Base-by-base conservation (phyloP, 2,888 invertebrate genomes). In the Byasa hedistus region DNA sequence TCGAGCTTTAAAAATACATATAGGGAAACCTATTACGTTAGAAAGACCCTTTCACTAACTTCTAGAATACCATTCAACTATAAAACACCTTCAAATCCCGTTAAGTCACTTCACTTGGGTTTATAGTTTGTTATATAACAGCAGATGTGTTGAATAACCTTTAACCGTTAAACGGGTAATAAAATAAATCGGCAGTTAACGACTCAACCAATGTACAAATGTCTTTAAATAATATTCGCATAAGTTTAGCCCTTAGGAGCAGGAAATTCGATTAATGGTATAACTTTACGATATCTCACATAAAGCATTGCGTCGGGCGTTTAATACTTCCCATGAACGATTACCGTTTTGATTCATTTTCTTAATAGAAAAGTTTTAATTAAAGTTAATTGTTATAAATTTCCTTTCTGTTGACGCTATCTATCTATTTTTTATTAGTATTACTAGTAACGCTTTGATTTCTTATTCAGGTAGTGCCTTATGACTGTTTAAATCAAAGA, bases 191-290 rank as follows among this genome's bases (percentile, higher is more conserved):
- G 23, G 22, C n/a, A 51, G 22, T 61, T 65, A 61, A 65, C 60
- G 65, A 60, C 22, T 48, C 36, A 61, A 57, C 56, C 56, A 51
- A 61, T n/a, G 48, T 23, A 56, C 58, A 55, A 55, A 55, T 27
- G 55, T 44, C 56, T 27, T 21, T 51, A 23, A 56, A 60, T 48
- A 54, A 61, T 51, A 48, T 56, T 48, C 32, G 27, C 51, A 56
- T 65, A 57, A 61, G 55, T 60, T 60, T 48, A 61, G 60, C 54
- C 36, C 48, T 57, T 23, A 22, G 55, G 15, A 55, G 51, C 55
- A 61, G 60, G 60, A 55, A 60, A 65, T 48, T 56, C 56, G 56
- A 65, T 65, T 61, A 51, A 61, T 51, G 56, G 56, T 65, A 56
- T 56, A 65, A 60, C 48, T 61, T 61, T 57, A 65, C 36, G 21